Evolutionary conservation across 92 coral and sea anemone genomes (phyloP), one percentile per base, ranked within the genome.

Genomic region (Siderastrea siderea): DNA sequence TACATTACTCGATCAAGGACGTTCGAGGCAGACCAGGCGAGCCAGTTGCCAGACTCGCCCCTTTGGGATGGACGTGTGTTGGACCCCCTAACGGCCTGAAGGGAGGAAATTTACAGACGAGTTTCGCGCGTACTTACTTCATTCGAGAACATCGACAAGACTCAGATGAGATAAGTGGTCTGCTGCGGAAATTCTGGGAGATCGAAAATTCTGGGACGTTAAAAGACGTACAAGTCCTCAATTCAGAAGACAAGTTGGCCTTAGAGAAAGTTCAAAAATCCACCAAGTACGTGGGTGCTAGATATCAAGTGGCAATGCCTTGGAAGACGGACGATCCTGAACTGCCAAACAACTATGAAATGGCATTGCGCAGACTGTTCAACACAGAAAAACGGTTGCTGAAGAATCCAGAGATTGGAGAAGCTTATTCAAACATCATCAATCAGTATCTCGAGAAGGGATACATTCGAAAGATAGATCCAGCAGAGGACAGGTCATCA

Each of bases 381-480:
- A 94, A 94, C 82, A 94, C 92, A 16, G 95, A 89, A 51, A 89
- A 82, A 78, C 75, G 92, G 47, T 77, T 94, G 83, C 45, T 68
- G 46, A 94, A 83, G 44, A 81, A 84, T 38, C 70, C 71, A 77
- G 93, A 89, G 72, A 51, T 88, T 0, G 84, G 60, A 45, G 80
- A 68, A 78, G 85, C 52, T 79, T 91, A 91, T 58, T 51, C 87
- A 4, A 46, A 71, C 44, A 86, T 46, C 12, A 89, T 94, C 6
- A 71, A 73, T 38, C 58, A 86, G 53, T 91, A 94, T 57, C 45
- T 88, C 17, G 77, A 68, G 82, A 93, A 93, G 62, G 81, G 82
- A 11, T 87, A 90, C 60, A 71, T 93, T 38, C 60, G 83, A 17
- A 87, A 87, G 60, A 82, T 84, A 66, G 83, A 71, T 47, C 71